Percentiles rank a stretch among this genome's conserved stretches.
phyloP scores from a whole-genome alignment of 2,797 vertebrate species.

The Trachops cirrhosus region DNA sequence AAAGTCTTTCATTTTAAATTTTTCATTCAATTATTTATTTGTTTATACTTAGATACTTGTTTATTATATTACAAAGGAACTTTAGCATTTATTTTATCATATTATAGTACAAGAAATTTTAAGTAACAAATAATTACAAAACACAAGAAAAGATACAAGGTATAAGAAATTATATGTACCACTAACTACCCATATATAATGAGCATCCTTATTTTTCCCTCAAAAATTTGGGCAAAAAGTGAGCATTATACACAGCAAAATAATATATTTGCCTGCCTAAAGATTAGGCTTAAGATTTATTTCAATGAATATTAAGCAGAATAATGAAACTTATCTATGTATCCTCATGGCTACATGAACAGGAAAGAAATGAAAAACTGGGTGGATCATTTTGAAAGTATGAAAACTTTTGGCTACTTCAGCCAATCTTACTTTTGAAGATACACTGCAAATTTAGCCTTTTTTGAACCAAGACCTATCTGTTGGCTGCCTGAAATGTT shows the following conservation, averaged over 20 bases:
- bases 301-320: constrained; percentile 17
- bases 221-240: too few relatives aligned
- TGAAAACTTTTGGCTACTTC: not conserved
- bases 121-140: too few relatives aligned
- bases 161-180: too few relatives aligned
- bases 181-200: too few relatives aligned
- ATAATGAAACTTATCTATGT: not conserved
- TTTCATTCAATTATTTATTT: too few relatives aligned
- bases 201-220: too few relatives aligned
- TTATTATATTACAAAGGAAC: too few relatives aligned
- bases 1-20: too few relatives aligned
- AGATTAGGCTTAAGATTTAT: not conserved
- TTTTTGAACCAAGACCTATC: not conserved
- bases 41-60: too few relatives aligned
- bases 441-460: not conserved
- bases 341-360: not conserved
- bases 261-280: not conserved
- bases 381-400: not conserved
- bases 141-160: too few relatives aligned
- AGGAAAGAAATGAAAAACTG: not conserved
- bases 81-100: too few relatives aligned
- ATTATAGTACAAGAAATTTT: too few relatives aligned
- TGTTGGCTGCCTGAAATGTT: not conserved
- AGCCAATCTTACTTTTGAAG: not conserved
- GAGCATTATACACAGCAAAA: not conserved